These are phyloP conservation scores for Himalopsyche tibetana DNA, from an alignment of 2,888 invertebrate genomes.

Conservation along the genomic window DNA sequence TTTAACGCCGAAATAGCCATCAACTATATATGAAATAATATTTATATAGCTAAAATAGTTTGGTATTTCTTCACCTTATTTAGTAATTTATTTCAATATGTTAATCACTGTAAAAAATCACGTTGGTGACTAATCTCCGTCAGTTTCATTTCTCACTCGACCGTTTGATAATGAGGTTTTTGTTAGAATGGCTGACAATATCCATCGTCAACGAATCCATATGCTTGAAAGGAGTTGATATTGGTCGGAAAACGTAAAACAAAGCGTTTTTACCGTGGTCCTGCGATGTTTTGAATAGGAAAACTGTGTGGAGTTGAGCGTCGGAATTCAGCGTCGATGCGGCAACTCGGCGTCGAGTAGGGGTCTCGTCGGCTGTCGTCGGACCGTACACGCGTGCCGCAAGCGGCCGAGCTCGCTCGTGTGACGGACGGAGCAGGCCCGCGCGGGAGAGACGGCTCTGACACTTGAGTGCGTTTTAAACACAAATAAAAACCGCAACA, in stretches of 20 bases:
- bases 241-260: neutral
- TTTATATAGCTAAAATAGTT: too few species aligned
- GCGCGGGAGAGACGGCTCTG: constrained; percentile 69
- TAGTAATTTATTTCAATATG: too few species aligned
- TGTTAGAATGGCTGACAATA: too few species aligned
- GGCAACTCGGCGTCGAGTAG: constrained; percentile 56
- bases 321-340: constrained; percentile 52
- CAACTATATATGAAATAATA: too few species aligned
- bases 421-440: constrained; percentile 58
- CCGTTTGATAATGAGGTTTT: too few species aligned
- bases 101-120: too few species aligned
- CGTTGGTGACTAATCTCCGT: too few species aligned
- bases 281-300: constrained; percentile 19
- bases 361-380: constrained; percentile 43
- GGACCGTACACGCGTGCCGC: constrained; percentile 68
- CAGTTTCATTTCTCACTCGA: too few species aligned
- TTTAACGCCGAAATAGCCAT: too few species aligned
- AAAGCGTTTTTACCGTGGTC: neutral
- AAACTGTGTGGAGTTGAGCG: constrained; percentile 10
- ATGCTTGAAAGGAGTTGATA: neutral
- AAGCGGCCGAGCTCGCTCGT: constrained; percentile 71
- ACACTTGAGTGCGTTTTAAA: constrained; percentile 46
- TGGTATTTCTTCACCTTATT: too few species aligned
- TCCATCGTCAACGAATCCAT: too few species aligned
- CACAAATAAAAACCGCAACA: neutral